Evolutionary conservation across 2,113 vertebrate genomes (phyloP).

Genomic region (Dromaius novaehollandiae): DNA sequence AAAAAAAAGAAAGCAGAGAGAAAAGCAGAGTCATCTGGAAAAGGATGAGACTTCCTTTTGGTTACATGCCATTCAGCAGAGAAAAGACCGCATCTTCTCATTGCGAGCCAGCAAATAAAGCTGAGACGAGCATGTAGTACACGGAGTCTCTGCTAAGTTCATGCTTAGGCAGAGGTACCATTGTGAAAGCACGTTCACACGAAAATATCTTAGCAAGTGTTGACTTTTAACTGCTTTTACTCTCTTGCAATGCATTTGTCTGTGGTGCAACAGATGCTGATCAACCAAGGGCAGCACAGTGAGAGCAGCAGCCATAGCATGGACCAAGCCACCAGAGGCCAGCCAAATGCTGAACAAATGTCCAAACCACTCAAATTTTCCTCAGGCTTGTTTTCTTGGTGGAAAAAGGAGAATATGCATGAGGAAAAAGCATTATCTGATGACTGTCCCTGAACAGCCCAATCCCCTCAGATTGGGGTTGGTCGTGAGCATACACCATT

Average conservation of each 20-base stretch:
- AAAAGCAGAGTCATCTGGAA: not conserved
- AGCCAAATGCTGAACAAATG: not conserved
- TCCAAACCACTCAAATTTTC: not conserved
- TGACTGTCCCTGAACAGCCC: not conserved
- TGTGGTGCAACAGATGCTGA: not conserved
- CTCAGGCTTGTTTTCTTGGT: not conserved
- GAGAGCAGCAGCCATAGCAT: not conserved
- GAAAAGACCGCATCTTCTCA: not conserved
- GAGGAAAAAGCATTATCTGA: conserved; percentile 24
- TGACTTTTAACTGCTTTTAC: not conserved
- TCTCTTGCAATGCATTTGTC: not conserved
- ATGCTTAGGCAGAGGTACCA: not conserved
- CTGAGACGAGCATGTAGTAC: not conserved
- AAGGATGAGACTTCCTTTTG: not conserved
- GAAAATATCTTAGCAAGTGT: not conserved
- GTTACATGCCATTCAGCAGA: not conserved
- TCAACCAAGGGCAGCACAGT: not conserved
- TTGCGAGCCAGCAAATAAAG: not conserved
- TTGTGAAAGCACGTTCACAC: not conserved
- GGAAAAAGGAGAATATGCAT: not conserved
- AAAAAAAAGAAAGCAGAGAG: not conserved
- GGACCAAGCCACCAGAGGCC: not conserved
- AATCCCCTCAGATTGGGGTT: not conserved
- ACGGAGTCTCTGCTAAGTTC: not conserved
- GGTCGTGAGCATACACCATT: not conserved